These are phyloP conservation scores for Norana najaformis DNA, from an alignment of 2,888 invertebrate genomes.

Conservation along the genomic window DNA sequence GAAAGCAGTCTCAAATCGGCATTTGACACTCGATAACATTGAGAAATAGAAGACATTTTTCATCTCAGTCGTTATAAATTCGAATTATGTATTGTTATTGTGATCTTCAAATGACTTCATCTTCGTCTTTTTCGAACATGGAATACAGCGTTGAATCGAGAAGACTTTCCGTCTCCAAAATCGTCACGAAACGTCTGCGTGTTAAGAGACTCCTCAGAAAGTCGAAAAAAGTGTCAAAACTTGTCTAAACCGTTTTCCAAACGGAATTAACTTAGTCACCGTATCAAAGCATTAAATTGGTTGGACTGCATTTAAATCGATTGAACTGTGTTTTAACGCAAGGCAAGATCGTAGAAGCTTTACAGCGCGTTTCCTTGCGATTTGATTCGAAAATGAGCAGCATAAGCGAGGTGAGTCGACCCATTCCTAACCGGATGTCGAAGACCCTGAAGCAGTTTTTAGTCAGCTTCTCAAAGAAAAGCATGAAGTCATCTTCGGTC, in stretches of 20 bases:
- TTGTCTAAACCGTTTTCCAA: background rate
- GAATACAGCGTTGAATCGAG: constrained; percentile 13
- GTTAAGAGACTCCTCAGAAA: background rate
- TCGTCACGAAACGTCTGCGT: background rate
- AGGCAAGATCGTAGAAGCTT: background rate
- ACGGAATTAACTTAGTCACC: background rate
- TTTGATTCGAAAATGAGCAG: background rate
- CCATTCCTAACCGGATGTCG: background rate
- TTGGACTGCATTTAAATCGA: background rate
- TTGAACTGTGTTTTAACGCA: background rate
- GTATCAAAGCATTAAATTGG: background rate
- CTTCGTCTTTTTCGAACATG: background rate
- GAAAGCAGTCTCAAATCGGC: background rate
- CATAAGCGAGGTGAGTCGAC: background rate
- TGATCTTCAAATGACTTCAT: constrained; percentile 14
- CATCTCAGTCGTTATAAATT: background rate
- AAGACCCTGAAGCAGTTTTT: background rate
- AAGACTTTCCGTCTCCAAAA: background rate
- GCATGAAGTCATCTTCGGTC: background rate
- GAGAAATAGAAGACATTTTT: background rate
- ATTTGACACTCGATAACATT: background rate
- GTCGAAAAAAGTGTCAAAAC: background rate
- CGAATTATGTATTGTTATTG: background rate
- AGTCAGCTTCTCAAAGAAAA: background rate
- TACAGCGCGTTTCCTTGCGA: background rate